Base-by-base conservation (phyloP, 2,888 invertebrate species). In the Diaperis boleti region DNA sequence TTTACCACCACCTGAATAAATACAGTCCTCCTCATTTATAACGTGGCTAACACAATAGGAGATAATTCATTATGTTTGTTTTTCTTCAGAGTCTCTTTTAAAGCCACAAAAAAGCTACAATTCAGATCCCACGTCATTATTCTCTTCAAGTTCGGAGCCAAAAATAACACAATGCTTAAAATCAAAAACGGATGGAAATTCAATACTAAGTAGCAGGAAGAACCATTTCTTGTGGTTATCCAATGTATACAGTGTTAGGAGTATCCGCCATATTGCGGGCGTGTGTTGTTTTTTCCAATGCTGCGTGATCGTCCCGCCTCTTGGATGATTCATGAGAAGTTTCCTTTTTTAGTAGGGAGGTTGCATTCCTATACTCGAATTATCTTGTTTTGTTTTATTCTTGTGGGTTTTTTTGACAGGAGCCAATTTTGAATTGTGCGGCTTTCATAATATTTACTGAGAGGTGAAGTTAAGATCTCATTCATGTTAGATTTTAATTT, bases 251-350 rank as follows among this genome's bases (percentile, higher is more conserved):
- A 11, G 6, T 13, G 37, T 15, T 42, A 17, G 10, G 41, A 44
- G 17, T 33, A 47, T 66, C 74, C 77, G 77, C 78, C 78, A 78
- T 78, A 68, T 71, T 78, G 78, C 78, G 72, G 78, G 78, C 78
- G 78, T 79, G 76, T 72, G 76, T 76, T 76, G 75, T 78, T 74
- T 73, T 76, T 74, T 75, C 70, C 70, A 65, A 61, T 68, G 64
- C 72, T 59, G 65, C 59, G 64, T 71, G 70, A 64, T 62, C 54
- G 71, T 63, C 71, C 74, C 78, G 77, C 78, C 78, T 76, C 72
- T 73, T 63, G 69, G 60, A 76, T 76, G 74, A 76, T 76, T 77
- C 75, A 76, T 73, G 73, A 72, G 69, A 63, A 64, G 62, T 65
- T 56, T 49, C 55, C 56, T 60, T 55, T 42, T 59, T 14, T 44